Base-by-base conservation (phyloP, 2,888 invertebrate genomes). In the Mythimna albipuncta region DNA sequence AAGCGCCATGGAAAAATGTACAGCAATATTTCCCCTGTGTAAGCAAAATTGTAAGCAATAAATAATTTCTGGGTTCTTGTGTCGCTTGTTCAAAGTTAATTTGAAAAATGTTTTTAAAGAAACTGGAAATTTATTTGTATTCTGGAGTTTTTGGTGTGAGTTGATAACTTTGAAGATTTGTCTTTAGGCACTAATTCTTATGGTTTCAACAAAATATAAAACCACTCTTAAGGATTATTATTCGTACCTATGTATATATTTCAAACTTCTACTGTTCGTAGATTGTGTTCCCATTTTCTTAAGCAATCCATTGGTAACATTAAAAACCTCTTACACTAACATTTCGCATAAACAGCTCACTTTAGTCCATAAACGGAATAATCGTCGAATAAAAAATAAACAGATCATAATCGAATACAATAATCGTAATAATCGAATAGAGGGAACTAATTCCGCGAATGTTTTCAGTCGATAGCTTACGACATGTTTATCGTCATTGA, bases 401-500 rank as follows among this genome's bases (percentile, higher is more conserved):
- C 86, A 90, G 85, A 88, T n/a, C n/a, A n/a, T 93, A 90, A 93
- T 92, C 90, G 91, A 91, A 91, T 89, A 90, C 90, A 91, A 93
- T 94, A 93, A 93, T 92, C 91, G 90, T 92, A 93, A 94, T 95
- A 93, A 93, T 92, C 90, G 92, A 91, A 92, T 90, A 89, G 88
- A 89, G 91, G 91, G 90, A 93, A 93, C 93, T 94, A 93, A 95
- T 95, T 93, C 94, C 91, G 90, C 90, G 92, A 93, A 96, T 95
- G 95, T 95, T 95, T 95, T 95, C 95, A 94, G 93, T 93, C 94
- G 93, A 94, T 94, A 94, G 90, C 94, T 94, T 94, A 94, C 95
- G 95, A 93, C 94, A 95, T 96, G 95, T 95, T 96, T 96, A 96
- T 96, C 87, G 93, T 94, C 94, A 94, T 94, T 92, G 94, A 89